Percentiles rank a stretch among this genome's conserved stretches.
phyloP scores from a whole-genome alignment of 2,797 vertebrate genomes.

The Prunella strophiata region DNA sequence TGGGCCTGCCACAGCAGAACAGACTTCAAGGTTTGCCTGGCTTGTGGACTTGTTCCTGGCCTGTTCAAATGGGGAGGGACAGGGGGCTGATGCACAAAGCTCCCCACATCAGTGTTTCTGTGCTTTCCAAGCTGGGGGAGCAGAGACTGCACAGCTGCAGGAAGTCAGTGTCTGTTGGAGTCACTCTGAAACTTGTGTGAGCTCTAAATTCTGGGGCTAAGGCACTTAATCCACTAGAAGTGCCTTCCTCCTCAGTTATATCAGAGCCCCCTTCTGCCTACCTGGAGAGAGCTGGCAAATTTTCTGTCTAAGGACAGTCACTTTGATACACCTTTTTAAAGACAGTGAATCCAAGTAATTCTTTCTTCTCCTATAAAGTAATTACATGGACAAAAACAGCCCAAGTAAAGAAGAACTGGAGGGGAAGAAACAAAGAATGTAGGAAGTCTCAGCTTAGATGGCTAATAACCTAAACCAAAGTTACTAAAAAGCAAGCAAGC shows the following conservation, averaged over 20 bases:
- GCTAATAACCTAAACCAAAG: constrained; percentile 2
- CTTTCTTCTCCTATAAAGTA: background rate
- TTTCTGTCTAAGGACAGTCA: background rate
- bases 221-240: background rate
- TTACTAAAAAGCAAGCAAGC: background rate
- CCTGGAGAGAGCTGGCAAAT: background rate
- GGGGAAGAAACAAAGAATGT: background rate
- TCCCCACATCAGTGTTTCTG: background rate
- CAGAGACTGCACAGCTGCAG: background rate
- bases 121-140: background rate
- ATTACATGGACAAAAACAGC: background rate
- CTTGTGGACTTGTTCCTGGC: background rate
- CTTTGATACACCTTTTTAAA: background rate
- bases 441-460: background rate
- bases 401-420: background rate
- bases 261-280: background rate
- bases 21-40: background rate
- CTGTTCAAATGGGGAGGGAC: background rate
- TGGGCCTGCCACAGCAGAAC: background rate
- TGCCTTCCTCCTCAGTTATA: background rate
- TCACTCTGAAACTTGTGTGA: background rate
- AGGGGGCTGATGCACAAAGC: background rate
- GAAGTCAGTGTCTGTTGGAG: background rate
- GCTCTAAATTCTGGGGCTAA: background rate
- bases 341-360: background rate